phyloP scores from a whole-genome alignment of 2,797 vertebrate species.

The Pseudomugil gertrudae region DNA sequence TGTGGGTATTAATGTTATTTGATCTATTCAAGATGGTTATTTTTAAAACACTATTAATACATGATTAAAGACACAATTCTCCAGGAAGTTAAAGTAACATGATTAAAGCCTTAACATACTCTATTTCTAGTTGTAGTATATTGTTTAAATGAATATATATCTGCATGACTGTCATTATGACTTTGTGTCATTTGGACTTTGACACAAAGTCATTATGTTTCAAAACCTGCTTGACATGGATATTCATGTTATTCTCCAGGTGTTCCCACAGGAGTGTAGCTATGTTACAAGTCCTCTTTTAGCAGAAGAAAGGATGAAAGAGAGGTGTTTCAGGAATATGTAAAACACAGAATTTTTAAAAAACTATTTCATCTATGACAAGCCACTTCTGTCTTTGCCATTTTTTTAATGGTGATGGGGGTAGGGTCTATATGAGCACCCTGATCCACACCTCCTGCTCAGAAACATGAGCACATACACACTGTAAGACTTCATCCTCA shows the following conservation, averaged over 20 bases:
- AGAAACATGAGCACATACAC: conserved; percentile 32
- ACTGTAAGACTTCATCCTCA: conserved; percentile 62
- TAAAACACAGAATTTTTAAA: conserved; percentile 58
- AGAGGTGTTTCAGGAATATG: conserved; percentile 58
- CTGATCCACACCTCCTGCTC: conserved; percentile 44
- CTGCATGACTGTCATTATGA: background rate
- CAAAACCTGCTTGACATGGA: conserved; percentile 38
- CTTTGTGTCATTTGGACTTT: conserved; percentile 22
- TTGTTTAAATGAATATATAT: background rate
- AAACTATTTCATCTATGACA: conserved; percentile 58
- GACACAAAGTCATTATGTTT: conserved; percentile 32
- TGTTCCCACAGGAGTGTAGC: conserved; percentile 32
- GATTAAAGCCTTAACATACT: background rate
- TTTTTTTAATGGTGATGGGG: conserved; percentile 57
- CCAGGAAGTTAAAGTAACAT: background rate
- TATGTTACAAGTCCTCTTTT: conserved; percentile 41
- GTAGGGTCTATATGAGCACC: conserved; percentile 45
- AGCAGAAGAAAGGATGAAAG: conserved; percentile 45
- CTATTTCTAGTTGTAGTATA: background rate
- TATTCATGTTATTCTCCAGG: conserved; percentile 39
- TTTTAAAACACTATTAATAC: background rate
- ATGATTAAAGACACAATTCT: conserved; percentile 1
- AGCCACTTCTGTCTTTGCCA: conserved; percentile 29
- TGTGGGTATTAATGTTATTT: background rate
- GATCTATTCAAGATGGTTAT: background rate